Percentiles rank a stretch among this genome's conserved stretches.
These are phyloP conservation scores for Castor canadensis DNA, from an alignment of 2,113 vertebrate species.

Conservation along the genomic window DNA sequence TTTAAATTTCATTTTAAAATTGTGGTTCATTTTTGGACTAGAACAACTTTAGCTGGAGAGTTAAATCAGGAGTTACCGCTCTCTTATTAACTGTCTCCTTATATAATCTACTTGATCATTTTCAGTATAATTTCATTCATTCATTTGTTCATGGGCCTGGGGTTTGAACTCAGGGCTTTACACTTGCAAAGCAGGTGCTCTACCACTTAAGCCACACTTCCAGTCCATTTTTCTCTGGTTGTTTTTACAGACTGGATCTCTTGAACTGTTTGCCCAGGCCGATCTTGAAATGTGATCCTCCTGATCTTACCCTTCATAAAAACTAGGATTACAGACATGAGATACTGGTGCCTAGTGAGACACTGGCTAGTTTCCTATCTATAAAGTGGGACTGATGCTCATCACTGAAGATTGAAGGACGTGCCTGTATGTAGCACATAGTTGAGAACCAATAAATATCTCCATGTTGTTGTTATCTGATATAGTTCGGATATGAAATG, in stretches of 20 bases:
- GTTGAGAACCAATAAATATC: slow-evolving; percentile 3
- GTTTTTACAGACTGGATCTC: too few species aligned
- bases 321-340: too few species aligned
- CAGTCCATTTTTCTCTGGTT: too few species aligned
- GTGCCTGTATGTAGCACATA: background rate
- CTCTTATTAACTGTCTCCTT: background rate
- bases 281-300: too few species aligned
- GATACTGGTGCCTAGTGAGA: too few species aligned
- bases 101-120: background rate
- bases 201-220: too few species aligned
- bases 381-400: background rate
- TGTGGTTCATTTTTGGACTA: background rate
- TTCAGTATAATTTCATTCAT: too few species aligned
- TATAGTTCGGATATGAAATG: background rate
- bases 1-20: slow-evolving; percentile 8
- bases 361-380: background rate
- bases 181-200: too few species aligned
- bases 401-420: background rate
- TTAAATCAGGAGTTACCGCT: background rate
- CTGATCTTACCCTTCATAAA: too few species aligned
- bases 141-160: too few species aligned
- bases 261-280: too few species aligned
- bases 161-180: too few species aligned
- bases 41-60: background rate
- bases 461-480: background rate